Base-by-base conservation (phyloP, 2,888 invertebrate genomes). In the Orchesella flavescens region DNA sequence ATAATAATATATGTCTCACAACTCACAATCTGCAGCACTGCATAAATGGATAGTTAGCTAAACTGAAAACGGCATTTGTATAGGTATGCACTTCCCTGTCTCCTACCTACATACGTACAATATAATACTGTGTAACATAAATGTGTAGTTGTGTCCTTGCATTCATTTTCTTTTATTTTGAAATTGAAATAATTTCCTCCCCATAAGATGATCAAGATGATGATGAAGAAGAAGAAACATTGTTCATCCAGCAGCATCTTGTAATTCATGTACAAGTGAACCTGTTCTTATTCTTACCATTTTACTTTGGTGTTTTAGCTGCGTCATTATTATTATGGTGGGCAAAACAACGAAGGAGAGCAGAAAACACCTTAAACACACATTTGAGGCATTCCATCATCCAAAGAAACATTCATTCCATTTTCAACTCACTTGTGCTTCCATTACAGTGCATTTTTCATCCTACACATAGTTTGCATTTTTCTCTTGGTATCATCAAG, bases 301-400 rank as follows among this genome's bases (percentile, higher is more conserved):
- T 5, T 19, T 17, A 17, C 19, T 17, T 53, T 10, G 53, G n/a
- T 13, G 53, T 53, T 53, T 53, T 53, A 53, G 57, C 57, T 17
- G 10, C n/a, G 57, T 57, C 57, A 57, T 57, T 57, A 57, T 57
- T 57, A 57, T 57, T 57, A 57, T 53, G 57, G n/a, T 57, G 57
- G n/a, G 17, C 57, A 57, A 57, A 57, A 57, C 17, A 57, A n/a
- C 17, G 17, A 19, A 57, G 19, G n/a, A 53, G n/a, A 13, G 3
- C 53, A 13, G n/a, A 53, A 53, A 53, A 53, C 34, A 34, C 34
- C 34, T 53, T 17, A 53, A 53, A 53, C 53, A 53, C 15, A 53
- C 53, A 17, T 53, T 53, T 53, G 53, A 53, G 53, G 17, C 53
- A 17, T 53, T 17, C 15, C 53, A n/a, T 34, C 34, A 34, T 34